Evolutionary conservation across 1,140 invertebrate species (phyloP), one percentile per base, ranked within the genome.

Genomic region (Achatina immaculata): DNA sequence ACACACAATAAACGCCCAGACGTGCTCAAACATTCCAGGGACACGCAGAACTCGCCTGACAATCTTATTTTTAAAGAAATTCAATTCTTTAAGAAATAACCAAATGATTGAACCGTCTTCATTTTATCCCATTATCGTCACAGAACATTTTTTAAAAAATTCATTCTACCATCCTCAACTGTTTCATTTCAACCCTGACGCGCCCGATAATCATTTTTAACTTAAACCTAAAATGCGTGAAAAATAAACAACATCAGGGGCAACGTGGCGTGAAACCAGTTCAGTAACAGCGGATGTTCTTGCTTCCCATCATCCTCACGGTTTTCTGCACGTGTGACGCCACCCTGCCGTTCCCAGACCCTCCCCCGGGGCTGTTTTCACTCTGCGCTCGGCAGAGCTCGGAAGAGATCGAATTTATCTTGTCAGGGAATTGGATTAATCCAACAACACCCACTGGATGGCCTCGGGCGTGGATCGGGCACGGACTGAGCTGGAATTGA

Each of bases 371-470:
- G 71, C 71, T 73, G 71, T 73, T 73, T 73, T 43, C 71, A 19
- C 68, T 48, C 11, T n/a, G 42, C 40, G 42, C 42, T 73, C 43
- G 42, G 16, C 71, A 24, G n/a, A 19, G 71, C 71, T 48, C n/a
- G n/a, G 40, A 69, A 34, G n/a, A 28, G 42, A 73, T 73, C 71
- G 43, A 73, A 73, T 73, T 73, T 73, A 73, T 73, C 71, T 73
- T 48, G 71, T 73, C 43, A 7, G 31, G 28, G 28, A 51, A 73
- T 73, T 73, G 71, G 71, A 73, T 73, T 73, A 43, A 51, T 73
- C 71, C 40, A 73, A 51, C 71, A 69, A 40, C 21, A 73, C 40
- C 69, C 40, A 19, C 1, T 45, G 71, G 40, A 73, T 45, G 19
- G 11, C 71, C 71, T 43, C 21, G 36, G 45, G 71, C n/a, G 43